Evolutionary conservation across 2,113 vertebrate species (phyloP).

Genomic region (Neolamprologus caudopunctatus): DNA sequence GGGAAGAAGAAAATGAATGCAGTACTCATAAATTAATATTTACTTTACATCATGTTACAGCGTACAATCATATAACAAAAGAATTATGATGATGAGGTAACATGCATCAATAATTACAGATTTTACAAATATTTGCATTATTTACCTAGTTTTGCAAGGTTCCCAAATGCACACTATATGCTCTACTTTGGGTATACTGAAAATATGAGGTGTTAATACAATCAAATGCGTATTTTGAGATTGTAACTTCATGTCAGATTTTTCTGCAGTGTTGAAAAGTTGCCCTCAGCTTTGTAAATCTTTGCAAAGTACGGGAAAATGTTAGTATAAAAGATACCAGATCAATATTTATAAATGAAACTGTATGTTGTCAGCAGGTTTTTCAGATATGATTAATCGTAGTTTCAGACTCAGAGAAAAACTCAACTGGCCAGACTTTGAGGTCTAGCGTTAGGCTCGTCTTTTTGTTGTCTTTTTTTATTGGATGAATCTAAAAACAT

Average conservation of each 20-base stretch:
- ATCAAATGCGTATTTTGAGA: not conserved
- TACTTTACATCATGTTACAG: not conserved
- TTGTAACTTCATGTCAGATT: not conserved
- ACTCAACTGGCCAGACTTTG: not conserved
- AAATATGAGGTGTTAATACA: not conserved
- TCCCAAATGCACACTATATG: not conserved
- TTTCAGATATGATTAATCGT: not conserved
- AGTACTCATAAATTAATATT: not conserved
- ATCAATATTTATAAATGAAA: not conserved
- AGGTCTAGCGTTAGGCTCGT: not conserved
- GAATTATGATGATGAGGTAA: not conserved
- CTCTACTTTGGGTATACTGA: not conserved
- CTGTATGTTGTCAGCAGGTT: not conserved
- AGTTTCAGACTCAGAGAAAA: not conserved
- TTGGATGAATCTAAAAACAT: not conserved
- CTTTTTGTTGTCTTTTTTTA: not conserved
- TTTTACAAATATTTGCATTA: not conserved
- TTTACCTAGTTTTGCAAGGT: not conserved
- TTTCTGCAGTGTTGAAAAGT: not conserved
- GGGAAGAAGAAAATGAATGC: not conserved
- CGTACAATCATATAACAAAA: not conserved
- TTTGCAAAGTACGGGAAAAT: not conserved
- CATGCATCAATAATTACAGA: not conserved
- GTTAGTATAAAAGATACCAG: not conserved
- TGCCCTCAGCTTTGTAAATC: not conserved